Percentiles rank a stretch among this genome's conserved stretches.
Conservation (phyloP, 2,888 invertebrate genomes). For the Cerceris rybyensis region DNA sequence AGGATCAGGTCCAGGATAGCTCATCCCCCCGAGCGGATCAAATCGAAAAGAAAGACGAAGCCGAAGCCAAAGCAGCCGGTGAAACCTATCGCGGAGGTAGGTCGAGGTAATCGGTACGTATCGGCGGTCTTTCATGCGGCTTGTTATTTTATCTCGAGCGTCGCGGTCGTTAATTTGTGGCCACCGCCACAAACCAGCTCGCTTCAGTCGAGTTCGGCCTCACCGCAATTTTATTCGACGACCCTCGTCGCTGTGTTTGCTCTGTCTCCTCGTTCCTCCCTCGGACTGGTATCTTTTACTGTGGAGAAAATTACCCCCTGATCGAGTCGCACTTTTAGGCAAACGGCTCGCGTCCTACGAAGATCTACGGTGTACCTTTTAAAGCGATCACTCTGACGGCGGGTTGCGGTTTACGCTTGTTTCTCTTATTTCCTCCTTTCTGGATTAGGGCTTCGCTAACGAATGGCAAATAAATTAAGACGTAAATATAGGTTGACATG, state of each 20-base stretch:
- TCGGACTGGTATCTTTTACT: not conserved
- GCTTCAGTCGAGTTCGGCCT: slow-evolving; percentile 24
- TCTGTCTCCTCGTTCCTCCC: slow-evolving; percentile 26
- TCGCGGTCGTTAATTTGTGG: slow-evolving; percentile 70
- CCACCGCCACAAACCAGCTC: slow-evolving; percentile 55
- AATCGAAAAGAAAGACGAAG: slow-evolving; percentile 3
- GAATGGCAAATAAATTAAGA: too few relatives aligned
- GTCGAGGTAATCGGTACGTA: slow-evolving; percentile 67
- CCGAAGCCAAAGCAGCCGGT: slow-evolving; percentile 2
- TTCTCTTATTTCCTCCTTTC: too few relatives aligned
- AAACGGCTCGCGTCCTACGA: not conserved
- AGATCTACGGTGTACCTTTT: too few relatives aligned
- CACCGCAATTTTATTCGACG: slow-evolving; percentile 64
- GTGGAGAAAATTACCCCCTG: not conserved
- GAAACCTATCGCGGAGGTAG: slow-evolving; percentile 61
- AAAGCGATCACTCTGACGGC: too few relatives aligned
- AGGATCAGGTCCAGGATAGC: slow-evolving; percentile 53
- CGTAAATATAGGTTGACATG: too few relatives aligned
- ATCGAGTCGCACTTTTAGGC: not conserved
- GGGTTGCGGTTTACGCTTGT: too few relatives aligned
- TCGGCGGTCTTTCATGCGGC: slow-evolving; percentile 64
- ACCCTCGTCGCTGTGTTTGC: slow-evolving; percentile 56
- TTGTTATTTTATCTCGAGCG: slow-evolving; percentile 69
- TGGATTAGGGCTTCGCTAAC: too few relatives aligned
- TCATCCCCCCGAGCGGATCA: slow-evolving; percentile 21